Percentiles rank a stretch among this genome's conserved stretches.
Evolutionary conservation across 2,888 invertebrate genomes (phyloP).

Genomic region (Disparrhopalites patrizii): DNA sequence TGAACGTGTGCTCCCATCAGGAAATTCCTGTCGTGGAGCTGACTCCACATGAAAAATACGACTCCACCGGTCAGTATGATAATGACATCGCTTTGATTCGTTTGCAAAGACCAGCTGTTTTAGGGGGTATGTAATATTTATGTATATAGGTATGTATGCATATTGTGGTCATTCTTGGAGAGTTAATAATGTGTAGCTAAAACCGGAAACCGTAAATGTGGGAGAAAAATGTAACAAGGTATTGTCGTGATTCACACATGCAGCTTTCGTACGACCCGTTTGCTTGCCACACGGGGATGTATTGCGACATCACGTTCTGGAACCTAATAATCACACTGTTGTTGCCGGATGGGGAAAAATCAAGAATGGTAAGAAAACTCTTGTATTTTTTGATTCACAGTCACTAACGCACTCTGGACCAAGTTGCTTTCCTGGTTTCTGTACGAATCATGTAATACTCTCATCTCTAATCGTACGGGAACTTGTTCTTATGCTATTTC

Average conservation of each 20-base stretch:
- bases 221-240: no score
- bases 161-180: not conserved
- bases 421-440: no score
- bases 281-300: constrained; percentile 57
- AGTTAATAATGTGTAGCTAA: no score
- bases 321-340: constrained; percentile 47
- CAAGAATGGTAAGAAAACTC: constrained; percentile 50
- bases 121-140: constrained; percentile 18
- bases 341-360: constrained; percentile 60
- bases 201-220: no score
- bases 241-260: no score
- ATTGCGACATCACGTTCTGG: constrained; percentile 51
- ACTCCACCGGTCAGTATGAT: constrained; percentile 31
- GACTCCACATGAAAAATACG: constrained; percentile 36
- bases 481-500: no score
- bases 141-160: not conserved
- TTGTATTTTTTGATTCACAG: no score
- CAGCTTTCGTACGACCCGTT: constrained; percentile 60
- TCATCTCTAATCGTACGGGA: no score
- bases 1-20: constrained; percentile 46
- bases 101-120: constrained; percentile 50
- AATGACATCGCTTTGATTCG: constrained; percentile 61
- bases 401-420: no score
- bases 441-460: no score
- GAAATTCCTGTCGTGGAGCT: constrained; percentile 42